Percentiles rank a stretch among this genome's conserved stretches.
phyloP scores from a whole-genome alignment of 53 echinoderm and acorn worm species.

The Apostichopus leukothele region DNA sequence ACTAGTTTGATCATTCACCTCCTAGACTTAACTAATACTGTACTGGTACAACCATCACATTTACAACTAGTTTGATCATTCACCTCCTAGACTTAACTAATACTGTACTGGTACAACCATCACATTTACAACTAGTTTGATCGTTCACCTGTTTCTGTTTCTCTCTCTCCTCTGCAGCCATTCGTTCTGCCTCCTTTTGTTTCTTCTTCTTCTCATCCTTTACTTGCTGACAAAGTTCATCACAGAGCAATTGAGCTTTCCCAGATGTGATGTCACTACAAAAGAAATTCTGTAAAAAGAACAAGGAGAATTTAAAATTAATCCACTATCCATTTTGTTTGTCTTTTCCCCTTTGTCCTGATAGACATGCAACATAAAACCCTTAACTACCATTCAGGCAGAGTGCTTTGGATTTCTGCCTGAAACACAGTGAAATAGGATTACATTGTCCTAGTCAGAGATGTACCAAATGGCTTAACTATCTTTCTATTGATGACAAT shows the following conservation, averaged over 20 bases:
- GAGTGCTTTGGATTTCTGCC: not conserved
- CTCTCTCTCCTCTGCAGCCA: slow-evolving; percentile 63
- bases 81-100: not conserved
- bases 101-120: too few relatives aligned
- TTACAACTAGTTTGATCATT: too few relatives aligned
- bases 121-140: not conserved
- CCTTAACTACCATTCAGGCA: not conserved
- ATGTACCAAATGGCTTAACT: too few relatives aligned
- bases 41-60: too few relatives aligned
- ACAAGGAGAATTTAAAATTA: too few relatives aligned
- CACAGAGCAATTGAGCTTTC: slow-evolving; percentile 72
- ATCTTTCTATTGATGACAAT: too few relatives aligned
- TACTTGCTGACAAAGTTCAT: slow-evolving; percentile 67
- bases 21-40: too few relatives aligned
- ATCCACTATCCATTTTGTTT: too few relatives aligned
- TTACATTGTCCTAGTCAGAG: too few relatives aligned
- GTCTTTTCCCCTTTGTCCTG: not conserved
- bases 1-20: too few relatives aligned
- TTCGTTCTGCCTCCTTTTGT: slow-evolving; percentile 67
- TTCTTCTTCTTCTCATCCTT: slow-evolving; percentile 66
- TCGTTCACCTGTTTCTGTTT: slow-evolving; percentile 68
- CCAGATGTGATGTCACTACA: slow-evolving; percentile 72
- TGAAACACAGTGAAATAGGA: not conserved
- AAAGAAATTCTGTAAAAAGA: slow-evolving; percentile 70
- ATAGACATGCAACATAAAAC: not conserved